Percentiles rank a stretch among this genome's conserved stretches.
Evolutionary conservation across 1,140 invertebrate genomes (phyloP).

Genomic region (Atta colombica): DNA sequence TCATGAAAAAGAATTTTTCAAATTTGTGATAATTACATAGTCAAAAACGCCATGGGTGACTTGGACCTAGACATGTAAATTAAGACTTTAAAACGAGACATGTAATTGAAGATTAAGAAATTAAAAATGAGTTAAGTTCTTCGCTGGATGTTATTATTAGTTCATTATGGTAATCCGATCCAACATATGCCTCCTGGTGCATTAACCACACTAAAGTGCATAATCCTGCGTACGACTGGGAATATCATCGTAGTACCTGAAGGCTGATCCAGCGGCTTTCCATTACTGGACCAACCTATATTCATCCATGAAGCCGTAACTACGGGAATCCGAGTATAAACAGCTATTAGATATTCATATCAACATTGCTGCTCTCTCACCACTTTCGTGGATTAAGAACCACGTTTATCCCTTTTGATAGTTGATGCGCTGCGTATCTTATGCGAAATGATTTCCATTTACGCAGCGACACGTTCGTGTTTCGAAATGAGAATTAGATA

Average conservation of each 20-base stretch:
- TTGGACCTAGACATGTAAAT: too few species aligned
- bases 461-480: conserved; percentile 35
- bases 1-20: too few species aligned
- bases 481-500: conserved; percentile 16
- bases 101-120: too few species aligned
- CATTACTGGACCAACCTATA: conserved; percentile 27
- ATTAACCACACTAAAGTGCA: conserved; percentile 59
- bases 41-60: too few species aligned
- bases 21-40: too few species aligned
- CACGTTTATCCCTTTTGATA: conserved; percentile 53
- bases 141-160: conserved; percentile 42
- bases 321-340: conserved; percentile 15
- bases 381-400: conserved; percentile 49
- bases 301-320: conserved; percentile 1
- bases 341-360: conserved; percentile 70
- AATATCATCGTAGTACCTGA: conserved; percentile 6
- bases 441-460: conserved; percentile 61
- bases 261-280: conserved; percentile 50
- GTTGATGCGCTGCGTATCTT: conserved; percentile 5
- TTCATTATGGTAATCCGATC: conserved; percentile 24
- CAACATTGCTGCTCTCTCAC: conserved; percentile 54
- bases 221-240: conserved; percentile 36
- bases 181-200: conserved; percentile 5
- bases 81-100: too few species aligned
- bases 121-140: neutral